phyloP scores from a whole-genome alignment of 2,888 invertebrate genomes.

The Pyralis farinalis region DNA sequence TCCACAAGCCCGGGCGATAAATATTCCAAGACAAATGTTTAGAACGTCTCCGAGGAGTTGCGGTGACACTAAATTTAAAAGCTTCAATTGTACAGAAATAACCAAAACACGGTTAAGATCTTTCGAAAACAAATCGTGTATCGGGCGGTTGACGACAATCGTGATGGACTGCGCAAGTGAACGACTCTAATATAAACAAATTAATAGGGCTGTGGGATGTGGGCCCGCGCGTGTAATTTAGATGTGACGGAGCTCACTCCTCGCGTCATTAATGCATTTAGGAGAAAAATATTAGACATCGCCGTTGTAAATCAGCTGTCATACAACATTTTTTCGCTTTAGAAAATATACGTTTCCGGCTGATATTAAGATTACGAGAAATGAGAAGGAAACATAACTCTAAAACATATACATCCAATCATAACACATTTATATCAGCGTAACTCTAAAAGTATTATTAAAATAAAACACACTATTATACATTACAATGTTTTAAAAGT shows the following conservation, averaged over 20 bases:
- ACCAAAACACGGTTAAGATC: conserved; percentile 79
- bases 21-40: conserved; percentile 79
- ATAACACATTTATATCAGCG: conserved; percentile 29
- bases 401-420: conserved; percentile 44
- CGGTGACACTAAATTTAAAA: conserved; percentile 80
- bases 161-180: conserved; percentile 80
- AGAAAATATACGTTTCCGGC: conserved; percentile 60
- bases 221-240: conserved; percentile 49
- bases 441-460: conserved; percentile 29
- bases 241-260: conserved; percentile 35
- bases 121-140: conserved; percentile 79
- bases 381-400: conserved; percentile 61
- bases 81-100: conserved; percentile 80
- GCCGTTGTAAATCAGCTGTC: conserved; percentile 55
- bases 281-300: conserved; percentile 51
- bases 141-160: conserved; percentile 76
- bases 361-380: conserved; percentile 30
- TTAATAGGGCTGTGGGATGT: conserved; percentile 72
- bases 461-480: conserved; percentile 19
- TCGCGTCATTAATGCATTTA: conserved; percentile 51
- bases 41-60: conserved; percentile 74
- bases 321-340: conserved; percentile 42
- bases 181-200: conserved; percentile 79
- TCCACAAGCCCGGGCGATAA: conserved; percentile 71
- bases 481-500: conserved; percentile 26